Evolutionary conservation across 2,113 vertebrate genomes (phyloP).

Genomic region (Phocoena phocoena): DNA sequence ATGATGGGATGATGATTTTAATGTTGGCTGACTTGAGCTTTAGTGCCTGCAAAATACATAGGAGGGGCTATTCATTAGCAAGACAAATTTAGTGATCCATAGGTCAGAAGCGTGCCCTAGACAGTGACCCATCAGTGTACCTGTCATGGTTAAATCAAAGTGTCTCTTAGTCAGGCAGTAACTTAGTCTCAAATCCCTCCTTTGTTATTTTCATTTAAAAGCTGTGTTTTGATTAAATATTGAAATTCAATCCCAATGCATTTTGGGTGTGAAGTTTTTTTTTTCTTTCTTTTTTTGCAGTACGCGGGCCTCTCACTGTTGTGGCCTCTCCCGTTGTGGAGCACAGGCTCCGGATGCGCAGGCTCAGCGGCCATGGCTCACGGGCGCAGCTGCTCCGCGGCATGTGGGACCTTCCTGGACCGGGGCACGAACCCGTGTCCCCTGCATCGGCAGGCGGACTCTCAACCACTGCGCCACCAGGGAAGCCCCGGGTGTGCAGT

Average conservation of each 20-base stretch:
- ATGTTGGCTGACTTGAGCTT: background rate
- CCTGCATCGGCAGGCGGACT: no score
- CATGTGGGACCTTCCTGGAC: no score
- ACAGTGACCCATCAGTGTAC: background rate
- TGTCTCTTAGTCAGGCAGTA: background rate
- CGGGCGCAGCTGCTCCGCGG: accelerated
- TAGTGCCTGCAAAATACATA: background rate
- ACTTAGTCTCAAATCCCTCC: background rate
- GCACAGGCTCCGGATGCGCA: no score
- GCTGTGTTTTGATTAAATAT: conserved; percentile 51
- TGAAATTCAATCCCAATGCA: conserved; percentile 63
- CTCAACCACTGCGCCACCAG: no score
- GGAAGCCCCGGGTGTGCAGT: no score
- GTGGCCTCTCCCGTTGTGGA: no score
- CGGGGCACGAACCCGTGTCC: no score
- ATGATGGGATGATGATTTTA: background rate
- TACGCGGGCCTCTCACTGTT: no score
- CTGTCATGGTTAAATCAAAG: background rate
- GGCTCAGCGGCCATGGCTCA: no score
- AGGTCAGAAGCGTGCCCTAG: background rate
- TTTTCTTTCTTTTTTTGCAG: no score
- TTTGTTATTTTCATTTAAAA: conserved; percentile 54
- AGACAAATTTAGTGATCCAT: background rate
- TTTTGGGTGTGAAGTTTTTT: conserved; percentile 71
- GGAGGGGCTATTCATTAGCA: background rate